Evolutionary conservation across 2,797 vertebrate species (phyloP), one percentile per base, ranked within the genome.

Genomic region (Cottoperca gobio): DNA sequence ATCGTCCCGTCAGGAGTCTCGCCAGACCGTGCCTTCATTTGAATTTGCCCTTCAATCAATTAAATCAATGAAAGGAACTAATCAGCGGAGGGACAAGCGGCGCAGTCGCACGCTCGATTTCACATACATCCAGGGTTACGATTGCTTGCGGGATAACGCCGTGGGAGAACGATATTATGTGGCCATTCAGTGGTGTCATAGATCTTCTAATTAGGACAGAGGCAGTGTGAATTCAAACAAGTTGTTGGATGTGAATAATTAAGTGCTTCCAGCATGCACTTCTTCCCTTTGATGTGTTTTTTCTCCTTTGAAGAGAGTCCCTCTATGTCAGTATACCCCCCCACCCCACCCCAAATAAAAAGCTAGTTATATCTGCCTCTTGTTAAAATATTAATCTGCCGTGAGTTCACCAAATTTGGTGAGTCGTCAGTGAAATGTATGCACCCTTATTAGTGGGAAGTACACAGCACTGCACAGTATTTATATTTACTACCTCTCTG

Each of bases 341-440:
- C 3, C 28, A 2, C 24, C 14, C n/a, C 49, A 19, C 37, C 12
- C 54, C n/a, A n/a, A n/a, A 31, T 50, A 8, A 93, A 94, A 93
- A 88, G 83, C 87, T 89, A 91, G 88, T 92, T 91, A 79, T 94
- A 82, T 92, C 91, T 94, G 81, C 84, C 82, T 87, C 91, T 90
- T 88, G 86, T 91, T 95, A 89, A 95, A 92, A 93, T 94, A 95
- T 94, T 93, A 90, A 92, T 92, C 84, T 84, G 26, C 86, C 93
- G 93, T 96, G 92, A 95, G 91, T 93, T n/a, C 94, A 91, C 90
- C 85, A 88, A 73, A 82, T 87, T 82, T 70, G 64, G 77, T 74
- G 48, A 78, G 72, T 81, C 79, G 61, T 82, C 71, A 49, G 62
- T 76, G 65, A 52, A 85, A 82, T 40, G 62, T 60, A 65, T 81